Evolutionary conservation across 2,888 invertebrate genomes (phyloP), one percentile per base, ranked within the genome.

Genomic region (Buathra laborator): DNA sequence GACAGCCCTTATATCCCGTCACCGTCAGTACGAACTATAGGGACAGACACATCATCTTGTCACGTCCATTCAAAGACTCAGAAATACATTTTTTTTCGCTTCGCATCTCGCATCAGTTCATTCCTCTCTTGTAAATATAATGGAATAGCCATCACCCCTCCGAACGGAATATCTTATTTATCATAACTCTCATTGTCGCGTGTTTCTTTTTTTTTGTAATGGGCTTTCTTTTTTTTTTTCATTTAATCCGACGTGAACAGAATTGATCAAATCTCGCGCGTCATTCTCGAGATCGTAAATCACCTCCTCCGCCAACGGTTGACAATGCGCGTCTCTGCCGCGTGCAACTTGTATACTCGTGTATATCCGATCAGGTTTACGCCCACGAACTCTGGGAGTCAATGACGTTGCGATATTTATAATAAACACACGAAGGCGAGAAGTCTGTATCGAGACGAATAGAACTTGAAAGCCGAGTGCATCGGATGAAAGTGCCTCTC

Each of bases 211-310:
- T 56, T 24, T 29, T 77, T 29, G 46, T 68, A 12, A n/a, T 29
- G 37, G 53, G 43, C 32, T 12, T 48, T 48, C 56, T 68, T 62
- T 67, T 53, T 56, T 16, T 51, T 24, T 51, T 14, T 70, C 68
- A 19, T 70, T 56, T 19, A 67, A 59, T 66, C 46, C 48, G 64
- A 67, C 48, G 72, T 29, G 32, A 76, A 56, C 64, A 67, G 76
- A 78, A 72, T 83, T 74, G 16, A 66, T 78, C 59, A 71, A 78
- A 78, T 72, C 24, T 46, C 56, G 77, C 77, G n/a, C 29, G 56
- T 83, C 72, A 78, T 78, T 78, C 59, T 62, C 78, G 14, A 16
- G 48, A 77, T 78, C 83, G 67, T 83, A 56, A 67, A 83, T 83
- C 83, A 83, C n/a, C 46, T 43, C 12, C 64, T 77, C n/a, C 32